phyloP scores from a whole-genome alignment of 2,888 invertebrate species.

The Coronaproctus castanopsis region DNA sequence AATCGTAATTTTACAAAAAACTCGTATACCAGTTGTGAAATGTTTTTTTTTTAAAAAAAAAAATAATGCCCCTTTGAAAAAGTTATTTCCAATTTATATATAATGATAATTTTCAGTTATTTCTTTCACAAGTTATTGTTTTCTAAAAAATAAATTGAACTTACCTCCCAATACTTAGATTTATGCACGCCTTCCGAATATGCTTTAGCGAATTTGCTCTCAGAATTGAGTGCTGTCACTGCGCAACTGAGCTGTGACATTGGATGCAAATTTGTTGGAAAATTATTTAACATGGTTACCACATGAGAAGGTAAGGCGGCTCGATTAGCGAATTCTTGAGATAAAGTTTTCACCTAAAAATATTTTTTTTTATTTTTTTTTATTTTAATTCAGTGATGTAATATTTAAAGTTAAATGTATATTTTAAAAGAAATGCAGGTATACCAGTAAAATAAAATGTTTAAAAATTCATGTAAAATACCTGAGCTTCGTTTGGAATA shows the following conservation, averaged over 20 bases:
- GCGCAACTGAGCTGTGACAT: constrained; percentile 90
- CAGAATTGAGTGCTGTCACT: constrained; percentile 73
- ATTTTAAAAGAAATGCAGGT: background rate
- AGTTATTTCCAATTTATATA: no score
- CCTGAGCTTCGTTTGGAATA: constrained; percentile 62
- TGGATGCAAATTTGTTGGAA: constrained; percentile 74
- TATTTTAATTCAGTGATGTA: no score
- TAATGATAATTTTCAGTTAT: no score
- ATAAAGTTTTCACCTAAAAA: constrained; percentile 46
- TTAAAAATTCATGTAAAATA: no score
- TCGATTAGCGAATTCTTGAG: constrained; percentile 64
- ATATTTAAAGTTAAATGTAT: no score
- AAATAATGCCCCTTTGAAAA: no score
- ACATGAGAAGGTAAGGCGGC: constrained; percentile 83
- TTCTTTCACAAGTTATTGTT: no score
- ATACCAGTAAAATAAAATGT: background rate
- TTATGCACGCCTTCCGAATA: constrained; percentile 75
- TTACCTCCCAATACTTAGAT: constrained; percentile 70
- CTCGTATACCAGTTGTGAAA: no score
- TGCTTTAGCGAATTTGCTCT: constrained; percentile 78
- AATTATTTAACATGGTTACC: constrained; percentile 77
- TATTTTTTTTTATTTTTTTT: no score
- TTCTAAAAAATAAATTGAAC: no score
- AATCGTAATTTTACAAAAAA: no score
- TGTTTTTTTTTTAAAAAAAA: no score